Conservation (phyloP, 2,888 invertebrate species). For the Pachliopta kotzebuea region DNA sequence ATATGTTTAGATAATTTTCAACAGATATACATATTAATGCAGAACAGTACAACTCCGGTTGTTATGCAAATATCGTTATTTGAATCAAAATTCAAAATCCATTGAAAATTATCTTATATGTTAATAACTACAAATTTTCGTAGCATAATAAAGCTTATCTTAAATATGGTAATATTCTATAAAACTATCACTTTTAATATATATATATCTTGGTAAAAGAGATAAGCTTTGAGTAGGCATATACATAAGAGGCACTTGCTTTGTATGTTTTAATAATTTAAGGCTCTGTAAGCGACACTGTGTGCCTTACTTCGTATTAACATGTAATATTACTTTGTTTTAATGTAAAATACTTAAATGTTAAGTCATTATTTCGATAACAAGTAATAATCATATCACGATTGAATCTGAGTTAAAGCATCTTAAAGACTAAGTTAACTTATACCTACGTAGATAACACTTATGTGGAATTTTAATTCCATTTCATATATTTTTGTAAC, state of each 20-base stretch:
- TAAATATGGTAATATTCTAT: constrained; percentile 25
- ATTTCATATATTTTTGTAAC: constrained; percentile 61
- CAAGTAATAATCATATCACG: constrained; percentile 59
- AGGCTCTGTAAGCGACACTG: constrained; percentile 28
- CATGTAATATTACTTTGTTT: constrained; percentile 38
- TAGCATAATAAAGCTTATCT: constrained; percentile 24
- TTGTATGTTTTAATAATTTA: constrained; percentile 24
- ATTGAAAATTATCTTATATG: constrained; percentile 16
- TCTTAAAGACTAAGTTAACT: constrained; percentile 60
- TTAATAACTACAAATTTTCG: constrained; percentile 13
- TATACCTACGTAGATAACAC: constrained; percentile 54
- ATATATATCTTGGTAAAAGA: constrained; percentile 25
- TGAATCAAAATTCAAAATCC: constrained; percentile 5
- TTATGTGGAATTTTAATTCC: constrained; percentile 52
- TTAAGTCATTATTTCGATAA: constrained; percentile 39
- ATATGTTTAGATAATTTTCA: constrained; percentile 22
- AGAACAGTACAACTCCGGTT: constrained; percentile 61
- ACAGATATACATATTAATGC: constrained; percentile 34
- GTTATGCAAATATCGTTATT: constrained; percentile 38
- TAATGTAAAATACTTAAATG: constrained; percentile 44
- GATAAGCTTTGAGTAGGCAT: constrained; percentile 22
- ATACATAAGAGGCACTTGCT: constrained; percentile 24
- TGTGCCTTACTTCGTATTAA: constrained; percentile 24
- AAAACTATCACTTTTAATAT: constrained; percentile 25
- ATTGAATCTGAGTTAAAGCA: constrained; percentile 73